phyloP scores from a whole-genome alignment of 2,797 vertebrate species.

The Nasua narica region DNA sequence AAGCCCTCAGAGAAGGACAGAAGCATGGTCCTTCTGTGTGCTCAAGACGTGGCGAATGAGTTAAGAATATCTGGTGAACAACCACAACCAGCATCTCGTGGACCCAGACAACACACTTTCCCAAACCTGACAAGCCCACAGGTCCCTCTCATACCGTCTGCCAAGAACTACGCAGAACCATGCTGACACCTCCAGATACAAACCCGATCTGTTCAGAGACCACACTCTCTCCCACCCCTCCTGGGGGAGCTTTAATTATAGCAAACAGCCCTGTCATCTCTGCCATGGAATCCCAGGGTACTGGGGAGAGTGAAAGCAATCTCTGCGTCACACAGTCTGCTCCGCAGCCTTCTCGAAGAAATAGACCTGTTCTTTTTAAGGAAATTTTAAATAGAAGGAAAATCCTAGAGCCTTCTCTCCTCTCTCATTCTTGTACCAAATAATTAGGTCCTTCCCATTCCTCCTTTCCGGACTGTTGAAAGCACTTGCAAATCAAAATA shows the following conservation, averaged over 20 bases:
- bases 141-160: not conserved
- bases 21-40: not conserved
- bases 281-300: constrained; percentile 5
- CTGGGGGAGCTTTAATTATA: constrained; percentile 44
- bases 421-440: not conserved
- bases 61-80: not conserved
- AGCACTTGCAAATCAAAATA: constrained; percentile 51
- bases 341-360: not conserved
- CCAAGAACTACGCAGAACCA: not conserved
- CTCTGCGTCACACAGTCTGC: not conserved
- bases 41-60: not conserved
- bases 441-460: not conserved
- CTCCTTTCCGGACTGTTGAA: constrained; percentile 10
- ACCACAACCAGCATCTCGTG: not conserved
- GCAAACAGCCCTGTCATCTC: constrained; percentile 26
- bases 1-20: not conserved
- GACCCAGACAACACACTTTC: not conserved
- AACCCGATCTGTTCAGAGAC: constrained; percentile 14
- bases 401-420: not conserved
- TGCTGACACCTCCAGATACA: not conserved
- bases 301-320: constrained; percentile 2
- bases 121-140: not conserved
- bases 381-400: constrained; percentile 32
- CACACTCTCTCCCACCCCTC: not conserved
- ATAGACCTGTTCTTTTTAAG: constrained; percentile 32